phyloP scores from a whole-genome alignment of 1,140 invertebrate species.

The Sycobia sp. region DNA sequence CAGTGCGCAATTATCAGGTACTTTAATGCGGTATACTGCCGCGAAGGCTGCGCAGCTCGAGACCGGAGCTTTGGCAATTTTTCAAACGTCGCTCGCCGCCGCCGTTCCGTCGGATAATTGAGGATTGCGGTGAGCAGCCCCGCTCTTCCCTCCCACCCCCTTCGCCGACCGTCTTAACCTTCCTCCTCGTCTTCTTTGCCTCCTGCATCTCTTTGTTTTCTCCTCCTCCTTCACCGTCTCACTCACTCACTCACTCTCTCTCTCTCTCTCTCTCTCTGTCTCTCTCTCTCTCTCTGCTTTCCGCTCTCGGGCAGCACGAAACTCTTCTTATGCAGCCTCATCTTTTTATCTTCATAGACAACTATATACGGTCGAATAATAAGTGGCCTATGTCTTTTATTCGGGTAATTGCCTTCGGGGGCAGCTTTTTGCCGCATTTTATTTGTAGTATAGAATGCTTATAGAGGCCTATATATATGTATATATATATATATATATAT shows the following conservation, averaged over 20 bases:
- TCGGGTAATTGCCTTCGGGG: conserved; percentile 22
- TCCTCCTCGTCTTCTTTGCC: background rate
- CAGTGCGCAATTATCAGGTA: conserved; percentile 55
- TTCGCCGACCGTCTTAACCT: background rate
- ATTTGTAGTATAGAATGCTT: conserved; percentile 14
- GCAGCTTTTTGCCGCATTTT: conserved; percentile 30
- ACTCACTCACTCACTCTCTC: background rate
- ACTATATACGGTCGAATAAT: conserved; percentile 20
- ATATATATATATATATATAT: too few species aligned
- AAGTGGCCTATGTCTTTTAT: conserved; percentile 31
- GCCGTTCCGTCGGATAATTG: conserved; percentile 31
- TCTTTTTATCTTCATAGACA: conserved; percentile 11
- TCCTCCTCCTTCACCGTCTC: too few species aligned
- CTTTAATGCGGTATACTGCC: conserved; percentile 43
- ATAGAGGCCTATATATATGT: too few species aligned
- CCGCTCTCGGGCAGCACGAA: background rate
- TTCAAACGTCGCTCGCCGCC: conserved; percentile 20
- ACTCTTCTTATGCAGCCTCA: conserved; percentile 10
- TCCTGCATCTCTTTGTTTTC: too few species aligned
- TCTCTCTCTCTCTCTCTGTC: background rate
- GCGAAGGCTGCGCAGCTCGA: conserved; percentile 17
- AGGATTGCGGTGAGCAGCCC: conserved; percentile 27
- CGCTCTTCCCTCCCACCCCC: background rate
- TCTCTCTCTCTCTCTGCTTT: background rate
- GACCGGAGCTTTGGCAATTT: conserved; percentile 36